Evolutionary conservation across 2,113 vertebrate species (phyloP).

Genomic region (Tragelaphus scriptus): DNA sequence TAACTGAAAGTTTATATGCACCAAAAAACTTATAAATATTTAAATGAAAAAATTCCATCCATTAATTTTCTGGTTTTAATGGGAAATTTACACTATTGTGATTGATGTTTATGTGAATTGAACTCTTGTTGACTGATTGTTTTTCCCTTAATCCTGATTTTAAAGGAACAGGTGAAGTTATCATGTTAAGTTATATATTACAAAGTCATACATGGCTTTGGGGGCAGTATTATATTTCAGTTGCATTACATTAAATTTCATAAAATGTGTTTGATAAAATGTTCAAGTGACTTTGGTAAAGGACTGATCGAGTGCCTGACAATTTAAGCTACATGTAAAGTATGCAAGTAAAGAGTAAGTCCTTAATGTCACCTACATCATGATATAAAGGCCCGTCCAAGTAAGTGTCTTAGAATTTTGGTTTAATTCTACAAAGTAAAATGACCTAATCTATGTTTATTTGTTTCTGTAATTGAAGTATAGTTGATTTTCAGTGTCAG

Average conservation of each 20-base stretch:
- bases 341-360: conserved; percentile 10
- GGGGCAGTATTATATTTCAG: conserved; percentile 55
- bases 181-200: not conserved
- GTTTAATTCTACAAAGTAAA: not conserved
- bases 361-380: not conserved
- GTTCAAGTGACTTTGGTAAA: not conserved
- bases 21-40: conserved; percentile 23
- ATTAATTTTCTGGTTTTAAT: conserved; percentile 54
- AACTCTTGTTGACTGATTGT: not conserved
- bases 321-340: not conserved
- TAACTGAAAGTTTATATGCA: conserved; percentile 17
- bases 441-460: not conserved
- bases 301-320: not conserved
- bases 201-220: not conserved
- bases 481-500: not conserved
- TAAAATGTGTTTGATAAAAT: conserved; percentile 36
- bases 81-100: not conserved
- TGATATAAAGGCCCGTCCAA: not conserved
- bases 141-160: not conserved
- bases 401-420: not conserved
- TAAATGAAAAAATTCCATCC: not conserved
- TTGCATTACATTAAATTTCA: conserved; percentile 8
- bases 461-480: not conserved
- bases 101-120: not conserved
- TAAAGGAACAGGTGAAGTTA: not conserved